Conservation (phyloP, 2,888 invertebrate species). For the Ophioninae sp. region DNA sequence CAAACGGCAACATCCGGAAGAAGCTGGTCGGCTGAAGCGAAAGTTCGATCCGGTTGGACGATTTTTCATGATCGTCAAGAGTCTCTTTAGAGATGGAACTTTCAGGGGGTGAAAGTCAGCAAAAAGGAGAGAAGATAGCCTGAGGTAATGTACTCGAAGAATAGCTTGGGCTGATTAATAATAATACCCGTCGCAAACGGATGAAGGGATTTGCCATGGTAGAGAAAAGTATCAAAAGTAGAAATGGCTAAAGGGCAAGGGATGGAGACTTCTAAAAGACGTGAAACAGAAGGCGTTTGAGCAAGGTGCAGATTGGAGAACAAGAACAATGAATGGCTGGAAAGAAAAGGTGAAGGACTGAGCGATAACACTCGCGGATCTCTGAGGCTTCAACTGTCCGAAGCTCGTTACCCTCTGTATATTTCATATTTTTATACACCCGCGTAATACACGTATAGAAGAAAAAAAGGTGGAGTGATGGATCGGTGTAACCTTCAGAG, state of each 20-base stretch:
- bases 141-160: slow-evolving; percentile 11
- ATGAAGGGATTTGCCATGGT: slow-evolving; percentile 44
- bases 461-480: slow-evolving; percentile 28
- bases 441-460: slow-evolving; percentile 30
- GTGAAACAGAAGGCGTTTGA: slow-evolving; percentile 66
- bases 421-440: slow-evolving; percentile 32
- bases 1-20: neutral
- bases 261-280: slow-evolving; percentile 61
- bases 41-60: neutral
- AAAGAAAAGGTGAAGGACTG: slow-evolving; percentile 48
- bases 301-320: slow-evolving; percentile 59
- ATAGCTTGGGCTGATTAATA: slow-evolving; percentile 55
- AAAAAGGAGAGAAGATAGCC: slow-evolving; percentile 15
- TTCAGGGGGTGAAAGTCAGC: neutral
- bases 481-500: slow-evolving; percentile 37
- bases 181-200: slow-evolving; percentile 37
- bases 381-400: slow-evolving; percentile 12
- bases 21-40: neutral
- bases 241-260: slow-evolving; percentile 56
- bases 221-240: slow-evolving; percentile 69
- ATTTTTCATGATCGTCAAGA: neutral
- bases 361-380: slow-evolving; percentile 35
- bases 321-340: slow-evolving; percentile 44
- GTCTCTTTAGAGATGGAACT: neutral
- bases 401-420: slow-evolving; percentile 2